Evolutionary conservation across 1,140 invertebrate genomes (phyloP).

Genomic region (Macrobrachium rosenbergii): DNA sequence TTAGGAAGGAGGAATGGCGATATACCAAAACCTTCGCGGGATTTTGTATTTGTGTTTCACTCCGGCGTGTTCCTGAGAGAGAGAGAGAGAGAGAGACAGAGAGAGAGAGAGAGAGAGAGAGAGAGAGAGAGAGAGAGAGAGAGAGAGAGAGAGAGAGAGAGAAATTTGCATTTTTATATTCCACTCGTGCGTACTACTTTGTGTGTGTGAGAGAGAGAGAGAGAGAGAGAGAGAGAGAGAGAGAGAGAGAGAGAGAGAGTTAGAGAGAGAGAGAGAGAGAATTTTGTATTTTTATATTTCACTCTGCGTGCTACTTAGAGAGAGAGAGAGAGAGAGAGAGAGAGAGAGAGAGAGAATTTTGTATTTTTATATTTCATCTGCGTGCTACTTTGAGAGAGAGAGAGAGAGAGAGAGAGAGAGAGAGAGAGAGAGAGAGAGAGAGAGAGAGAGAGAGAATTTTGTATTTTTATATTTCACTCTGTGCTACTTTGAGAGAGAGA

Average conservation of each 20-base stretch:
- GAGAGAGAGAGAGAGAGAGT: too few species aligned
- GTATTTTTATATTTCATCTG: too few species aligned
- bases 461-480: too few species aligned
- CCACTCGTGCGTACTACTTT: too few species aligned
- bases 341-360: neutral
- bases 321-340: conserved; percentile 20
- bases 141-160: neutral
- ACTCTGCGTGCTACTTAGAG: too few species aligned
- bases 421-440: conserved; percentile 13
- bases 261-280: conserved; percentile 2
- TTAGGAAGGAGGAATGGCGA: too few species aligned
- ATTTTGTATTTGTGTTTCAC: neutral
- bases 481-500: conserved; percentile 20
- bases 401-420: conserved; percentile 9
- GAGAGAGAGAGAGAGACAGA: neutral
- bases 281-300: too few species aligned
- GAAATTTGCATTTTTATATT: too few species aligned
- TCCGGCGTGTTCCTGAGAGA: too few species aligned
- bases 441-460: conserved; percentile 6
- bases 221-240: too few species aligned
- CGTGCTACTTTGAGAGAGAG: neutral
- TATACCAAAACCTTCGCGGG: too few species aligned
- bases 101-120: conserved; percentile 8
- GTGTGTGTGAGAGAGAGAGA: too few species aligned
- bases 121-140: conserved; percentile 3